Conservation (phyloP, 2,113 vertebrate genomes). For the Thalassarche chlororhynchos region DNA sequence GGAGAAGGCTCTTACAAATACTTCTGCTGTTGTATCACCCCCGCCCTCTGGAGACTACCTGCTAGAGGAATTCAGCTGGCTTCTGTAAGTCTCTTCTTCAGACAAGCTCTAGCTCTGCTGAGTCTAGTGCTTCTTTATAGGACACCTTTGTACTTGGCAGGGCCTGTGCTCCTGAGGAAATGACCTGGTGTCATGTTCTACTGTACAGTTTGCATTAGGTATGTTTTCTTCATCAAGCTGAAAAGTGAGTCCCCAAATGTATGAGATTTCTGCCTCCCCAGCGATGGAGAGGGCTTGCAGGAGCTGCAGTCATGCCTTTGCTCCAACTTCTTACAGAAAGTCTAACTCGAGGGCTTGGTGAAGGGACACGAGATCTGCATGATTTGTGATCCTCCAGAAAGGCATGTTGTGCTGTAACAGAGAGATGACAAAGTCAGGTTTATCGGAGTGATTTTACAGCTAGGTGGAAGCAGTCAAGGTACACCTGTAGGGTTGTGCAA, state of each 20-base stretch:
- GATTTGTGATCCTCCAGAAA: constrained; percentile 96
- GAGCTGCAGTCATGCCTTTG: neutral
- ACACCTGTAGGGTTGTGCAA: neutral
- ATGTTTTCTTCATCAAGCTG: constrained; percentile 65
- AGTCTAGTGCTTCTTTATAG: neutral
- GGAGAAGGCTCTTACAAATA: constrained; percentile 50
- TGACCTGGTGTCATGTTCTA: neutral
- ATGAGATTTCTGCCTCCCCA: constrained; percentile 10
- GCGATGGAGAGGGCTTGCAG: neutral
- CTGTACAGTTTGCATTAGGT: constrained; percentile 59
- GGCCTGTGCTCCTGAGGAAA: neutral
- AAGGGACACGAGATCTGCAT: constrained; percentile 93
- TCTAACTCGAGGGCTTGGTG: constrained; percentile 97
- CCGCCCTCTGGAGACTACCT: neutral
- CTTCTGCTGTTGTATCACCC: neutral
- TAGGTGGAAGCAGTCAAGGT: neutral
- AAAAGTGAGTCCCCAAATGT: constrained; percentile 38
- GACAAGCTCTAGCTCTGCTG: neutral
- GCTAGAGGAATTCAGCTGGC: constrained; percentile 1
- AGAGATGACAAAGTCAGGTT: neutral
- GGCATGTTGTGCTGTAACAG: constrained; percentile 96
- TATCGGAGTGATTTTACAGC: neutral
- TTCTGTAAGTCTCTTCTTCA: constrained; percentile 17
- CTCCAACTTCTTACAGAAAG: constrained; percentile 84
- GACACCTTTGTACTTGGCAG: neutral